Base-by-base conservation (phyloP, 2,888 invertebrate genomes). In the Eledona agricola region DNA sequence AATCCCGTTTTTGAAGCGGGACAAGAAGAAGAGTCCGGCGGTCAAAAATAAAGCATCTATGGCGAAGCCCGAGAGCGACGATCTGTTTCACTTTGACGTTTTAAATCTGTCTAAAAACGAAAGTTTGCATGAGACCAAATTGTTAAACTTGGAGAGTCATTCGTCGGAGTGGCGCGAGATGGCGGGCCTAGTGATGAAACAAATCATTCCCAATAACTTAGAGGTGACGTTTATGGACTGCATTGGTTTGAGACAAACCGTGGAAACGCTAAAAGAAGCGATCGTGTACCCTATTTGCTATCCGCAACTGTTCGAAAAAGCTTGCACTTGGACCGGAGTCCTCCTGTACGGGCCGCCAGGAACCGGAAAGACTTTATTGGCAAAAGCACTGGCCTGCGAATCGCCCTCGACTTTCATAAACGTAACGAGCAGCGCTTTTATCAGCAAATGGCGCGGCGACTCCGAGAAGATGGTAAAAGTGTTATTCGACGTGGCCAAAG, bases 391-490 rank as follows among this genome's bases (percentile, higher is more conserved):
- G 1, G 95, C 94, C 2, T 83, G 87, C 1, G 92, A 94, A 76
- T 88, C 89, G 57, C 76, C 72, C 66, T 83, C 79, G 2, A 91
- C 91, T 0, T 95, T 96, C 77, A 94, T 97, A 74, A 96, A 95
- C 71, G 86, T 96, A 6, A 88, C 93, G 1, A 89, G 93, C 53
- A 92, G 94, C 66, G 87, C 89, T 1, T 83, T 96, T 26, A 85
- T 95, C n/a, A 93, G 92, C 67, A 97, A 97, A 76, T 96, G 96
- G 96, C 80, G 96, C 16, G 96, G 96, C 0, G 96, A 97, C 64
- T 95, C 95, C 0, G 96, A 96, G 78, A 96, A 95, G 77, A 86
- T 94, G 63, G 82, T 96, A 26, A 86, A 92, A 78, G 87, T 93
- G 0, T 78, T 96, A 28, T 95, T 95, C 74, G 92, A 95, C 62